phyloP scores from a whole-genome alignment of 2,113 vertebrate genomes.

The Caretta caretta region DNA sequence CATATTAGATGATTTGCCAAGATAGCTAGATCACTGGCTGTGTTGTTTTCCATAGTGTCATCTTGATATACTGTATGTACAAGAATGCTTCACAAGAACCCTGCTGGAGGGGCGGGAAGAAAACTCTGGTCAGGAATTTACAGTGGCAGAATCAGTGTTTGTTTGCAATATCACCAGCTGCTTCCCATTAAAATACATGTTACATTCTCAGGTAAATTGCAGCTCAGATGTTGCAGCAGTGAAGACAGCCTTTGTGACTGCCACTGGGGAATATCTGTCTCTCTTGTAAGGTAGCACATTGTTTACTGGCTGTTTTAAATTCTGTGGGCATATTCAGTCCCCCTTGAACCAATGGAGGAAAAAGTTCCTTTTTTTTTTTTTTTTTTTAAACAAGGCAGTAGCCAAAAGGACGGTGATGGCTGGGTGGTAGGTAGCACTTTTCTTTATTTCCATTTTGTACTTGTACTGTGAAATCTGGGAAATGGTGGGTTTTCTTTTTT shows the following conservation, averaged over 20 bases:
- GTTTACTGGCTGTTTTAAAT: not conserved
- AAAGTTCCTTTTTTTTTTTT: not conserved
- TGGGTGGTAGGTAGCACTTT: not conserved
- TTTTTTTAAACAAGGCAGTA: not conserved
- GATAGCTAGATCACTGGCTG: not conserved
- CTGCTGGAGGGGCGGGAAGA: not conserved
- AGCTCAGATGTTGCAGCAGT: not conserved
- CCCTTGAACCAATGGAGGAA: not conserved
- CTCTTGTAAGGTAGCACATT: not conserved
- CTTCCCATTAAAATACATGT: not conserved
- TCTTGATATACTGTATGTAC: accelerated
- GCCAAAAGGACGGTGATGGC: not conserved
- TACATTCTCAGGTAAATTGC: not conserved
- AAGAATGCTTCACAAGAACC: not conserved
- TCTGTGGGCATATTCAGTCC: not conserved
- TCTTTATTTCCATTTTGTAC: not conserved
- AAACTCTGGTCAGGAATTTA: not conserved
- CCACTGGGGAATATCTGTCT: not conserved
- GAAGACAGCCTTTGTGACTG: not conserved
- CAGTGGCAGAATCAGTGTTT: not conserved
- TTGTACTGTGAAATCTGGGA: not conserved
- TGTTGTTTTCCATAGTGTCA: not conserved
- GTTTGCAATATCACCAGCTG: not conserved
- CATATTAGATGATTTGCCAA: not conserved
- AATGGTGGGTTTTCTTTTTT: not conserved